Conservation (phyloP, 2,797 vertebrate species). For the Phrynocephalus vlangalii region DNA sequence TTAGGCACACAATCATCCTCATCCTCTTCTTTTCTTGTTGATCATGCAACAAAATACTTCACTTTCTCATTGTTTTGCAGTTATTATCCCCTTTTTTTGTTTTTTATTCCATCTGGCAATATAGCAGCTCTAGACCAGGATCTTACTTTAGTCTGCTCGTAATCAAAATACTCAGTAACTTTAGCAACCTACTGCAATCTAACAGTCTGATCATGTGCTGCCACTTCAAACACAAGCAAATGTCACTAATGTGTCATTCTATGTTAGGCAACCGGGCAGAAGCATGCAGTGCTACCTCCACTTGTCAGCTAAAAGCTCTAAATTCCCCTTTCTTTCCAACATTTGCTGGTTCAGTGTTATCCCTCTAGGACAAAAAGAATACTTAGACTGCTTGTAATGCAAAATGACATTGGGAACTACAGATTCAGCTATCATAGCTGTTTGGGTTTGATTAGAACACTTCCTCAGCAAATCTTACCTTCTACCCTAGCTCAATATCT, state of each 20-base stretch:
- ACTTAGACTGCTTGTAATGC: not conserved
- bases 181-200: not conserved
- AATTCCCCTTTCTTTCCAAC: not conserved
- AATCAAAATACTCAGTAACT: not conserved
- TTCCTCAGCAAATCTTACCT: not conserved
- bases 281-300: not conserved
- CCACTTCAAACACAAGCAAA: constrained; percentile 10
- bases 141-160: not conserved
- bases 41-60: too few relatives aligned
- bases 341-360: not conserved
- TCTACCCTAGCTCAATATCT: not conserved
- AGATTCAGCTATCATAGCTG: not conserved
- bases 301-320: constrained; percentile 3
- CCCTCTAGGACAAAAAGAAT: not conserved
- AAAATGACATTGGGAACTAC: not conserved
- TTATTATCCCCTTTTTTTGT: too few relatives aligned
- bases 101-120: not conserved
- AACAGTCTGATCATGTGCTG: constrained; percentile 11
- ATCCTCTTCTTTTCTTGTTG: too few relatives aligned
- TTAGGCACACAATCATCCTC: too few relatives aligned
- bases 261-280: not conserved
- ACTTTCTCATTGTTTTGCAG: too few relatives aligned
- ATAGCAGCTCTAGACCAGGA: not conserved
- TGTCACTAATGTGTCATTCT: constrained; percentile 2
- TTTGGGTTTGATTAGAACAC: not conserved